These are phyloP conservation scores for Amphiprion clarkii DNA, from an alignment of 2,797 vertebrate genomes.

Conservation along the genomic window DNA sequence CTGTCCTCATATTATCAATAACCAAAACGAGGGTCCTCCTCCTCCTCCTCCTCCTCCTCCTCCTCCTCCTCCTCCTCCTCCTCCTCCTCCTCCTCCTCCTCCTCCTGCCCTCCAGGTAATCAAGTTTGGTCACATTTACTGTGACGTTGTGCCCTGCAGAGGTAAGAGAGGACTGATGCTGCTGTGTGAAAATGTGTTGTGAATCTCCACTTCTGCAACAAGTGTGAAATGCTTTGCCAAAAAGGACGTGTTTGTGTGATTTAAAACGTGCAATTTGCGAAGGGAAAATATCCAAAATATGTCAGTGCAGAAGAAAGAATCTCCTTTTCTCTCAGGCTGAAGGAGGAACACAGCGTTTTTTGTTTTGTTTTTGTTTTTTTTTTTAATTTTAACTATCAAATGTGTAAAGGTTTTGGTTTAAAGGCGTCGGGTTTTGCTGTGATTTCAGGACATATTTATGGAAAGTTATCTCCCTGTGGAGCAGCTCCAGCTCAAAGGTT, in stretches of 20 bases:
- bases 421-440: background rate
- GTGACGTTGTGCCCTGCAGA: constrained; percentile 15
- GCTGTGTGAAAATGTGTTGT: background rate
- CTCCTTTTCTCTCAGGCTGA: background rate
- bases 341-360: background rate
- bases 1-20: constrained; percentile 29
- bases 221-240: constrained; percentile 23
- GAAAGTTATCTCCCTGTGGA: background rate
- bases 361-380: too few species aligned
- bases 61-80: background rate
- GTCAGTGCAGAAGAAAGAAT: constrained; percentile 1
- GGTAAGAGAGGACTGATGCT: background rate
- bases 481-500: too few species aligned
- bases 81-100: too few species aligned
- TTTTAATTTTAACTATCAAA: background rate
- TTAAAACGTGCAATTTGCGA: background rate
- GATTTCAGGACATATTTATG: background rate
- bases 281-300: background rate
- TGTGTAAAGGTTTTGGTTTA: background rate
- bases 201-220: constrained; percentile 31
- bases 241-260: background rate
- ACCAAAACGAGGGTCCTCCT: too few species aligned
- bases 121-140: constrained; percentile 36
- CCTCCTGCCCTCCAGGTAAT: background rate
- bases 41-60: background rate